These are phyloP conservation scores for Eurois occulta DNA, from an alignment of 2,888 invertebrate species.

Conservation along the genomic window DNA sequence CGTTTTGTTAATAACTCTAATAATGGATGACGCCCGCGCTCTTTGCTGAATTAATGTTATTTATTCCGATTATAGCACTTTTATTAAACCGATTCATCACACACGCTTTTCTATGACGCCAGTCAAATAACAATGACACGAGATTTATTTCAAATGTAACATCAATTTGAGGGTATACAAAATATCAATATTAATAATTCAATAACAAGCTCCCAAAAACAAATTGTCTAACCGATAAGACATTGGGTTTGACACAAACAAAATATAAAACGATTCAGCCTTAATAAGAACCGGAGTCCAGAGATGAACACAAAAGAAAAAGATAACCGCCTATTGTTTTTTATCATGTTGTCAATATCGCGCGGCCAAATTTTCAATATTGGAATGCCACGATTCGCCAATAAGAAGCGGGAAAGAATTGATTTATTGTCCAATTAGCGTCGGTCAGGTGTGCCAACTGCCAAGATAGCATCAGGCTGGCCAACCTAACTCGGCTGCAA, in stretches of 20 bases:
- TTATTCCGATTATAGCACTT: constrained; percentile 74
- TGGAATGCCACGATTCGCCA: constrained; percentile 90
- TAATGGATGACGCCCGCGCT: constrained; percentile 86
- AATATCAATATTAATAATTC: constrained; percentile 87
- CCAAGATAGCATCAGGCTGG: constrained; percentile 90
- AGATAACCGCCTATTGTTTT: constrained; percentile 90
- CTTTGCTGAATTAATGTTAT: constrained; percentile 75
- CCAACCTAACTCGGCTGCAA: constrained; percentile 88
- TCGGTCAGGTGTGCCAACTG: constrained; percentile 91
- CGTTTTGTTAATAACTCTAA: constrained; percentile 89
- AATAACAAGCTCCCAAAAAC: constrained; percentile 88
- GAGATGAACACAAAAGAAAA: constrained; percentile 90
- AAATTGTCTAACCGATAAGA: constrained; percentile 90
- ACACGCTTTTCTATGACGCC: constrained; percentile 50
- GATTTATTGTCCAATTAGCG: constrained; percentile 91
- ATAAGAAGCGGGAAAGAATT: constrained; percentile 90
- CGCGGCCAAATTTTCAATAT: constrained; percentile 91
- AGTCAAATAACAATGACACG: constrained; percentile 50
- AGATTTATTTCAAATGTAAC: constrained; percentile 70
- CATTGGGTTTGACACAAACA: constrained; percentile 84
- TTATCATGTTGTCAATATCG: constrained; percentile 91
- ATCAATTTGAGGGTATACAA: constrained; percentile 72
- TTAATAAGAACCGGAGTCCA: constrained; percentile 88
- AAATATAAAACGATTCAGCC: constrained; percentile 86
- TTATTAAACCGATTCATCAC: constrained; percentile 73